phyloP scores from a whole-genome alignment of 1,140 invertebrate genomes.

The Procambarus virginalis region DNA sequence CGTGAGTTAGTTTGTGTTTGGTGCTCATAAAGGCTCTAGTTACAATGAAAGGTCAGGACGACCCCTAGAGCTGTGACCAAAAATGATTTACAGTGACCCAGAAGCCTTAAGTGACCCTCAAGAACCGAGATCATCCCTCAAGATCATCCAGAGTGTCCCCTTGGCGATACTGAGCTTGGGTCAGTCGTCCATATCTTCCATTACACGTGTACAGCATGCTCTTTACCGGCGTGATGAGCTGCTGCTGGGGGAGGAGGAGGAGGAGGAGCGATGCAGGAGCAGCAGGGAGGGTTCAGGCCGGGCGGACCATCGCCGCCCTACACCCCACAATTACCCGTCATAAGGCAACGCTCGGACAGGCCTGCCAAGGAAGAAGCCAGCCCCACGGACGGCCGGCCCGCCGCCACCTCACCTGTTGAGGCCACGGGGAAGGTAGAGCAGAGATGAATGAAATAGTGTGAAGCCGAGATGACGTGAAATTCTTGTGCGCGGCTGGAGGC shows the following conservation, averaged over 20 bases:
- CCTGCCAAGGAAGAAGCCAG: slow-evolving; percentile 41
- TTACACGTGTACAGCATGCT: neutral
- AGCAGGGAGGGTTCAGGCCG: slow-evolving; percentile 1
- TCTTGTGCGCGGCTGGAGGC: too few relatives aligned
- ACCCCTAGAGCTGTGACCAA: too few relatives aligned
- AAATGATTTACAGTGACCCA: neutral
- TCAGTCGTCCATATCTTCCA: neutral
- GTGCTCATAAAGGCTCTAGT: too few relatives aligned
- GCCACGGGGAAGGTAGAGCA: neutral
- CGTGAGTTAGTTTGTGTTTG: too few relatives aligned
- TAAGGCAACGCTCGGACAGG: slow-evolving; percentile 46
- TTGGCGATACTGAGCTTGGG: neutral
- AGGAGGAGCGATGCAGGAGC: neutral
- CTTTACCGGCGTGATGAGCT: neutral
- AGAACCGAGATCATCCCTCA: neutral
- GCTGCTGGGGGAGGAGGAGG: neutral
- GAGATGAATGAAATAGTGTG: neutral
- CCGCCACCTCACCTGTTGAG: neutral
- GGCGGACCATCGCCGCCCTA: slow-evolving; percentile 15
- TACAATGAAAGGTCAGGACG: too few relatives aligned
- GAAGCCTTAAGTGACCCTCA: neutral
- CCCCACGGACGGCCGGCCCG: neutral
- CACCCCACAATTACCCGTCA: slow-evolving; percentile 65
- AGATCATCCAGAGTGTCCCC: neutral
- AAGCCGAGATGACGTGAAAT: too few relatives aligned